Percentiles rank a stretch among this genome's conserved stretches.
Conservation (phyloP, 2,888 invertebrate genomes). For the Oscheius myriophilus region DNA sequence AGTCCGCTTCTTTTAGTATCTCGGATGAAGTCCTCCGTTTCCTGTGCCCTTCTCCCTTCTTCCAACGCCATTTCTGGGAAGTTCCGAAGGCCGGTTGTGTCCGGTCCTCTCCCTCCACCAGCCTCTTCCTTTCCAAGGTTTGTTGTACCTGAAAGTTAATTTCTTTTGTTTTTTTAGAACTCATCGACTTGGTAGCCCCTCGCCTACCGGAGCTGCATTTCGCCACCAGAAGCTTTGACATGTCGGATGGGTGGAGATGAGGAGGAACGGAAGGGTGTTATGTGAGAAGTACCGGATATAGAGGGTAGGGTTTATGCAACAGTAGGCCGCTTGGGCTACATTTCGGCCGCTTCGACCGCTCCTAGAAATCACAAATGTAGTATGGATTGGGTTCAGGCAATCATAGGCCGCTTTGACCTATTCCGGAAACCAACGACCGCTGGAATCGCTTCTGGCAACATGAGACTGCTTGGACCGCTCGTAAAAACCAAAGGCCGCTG, state of each 20-base stretch:
- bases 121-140: conserved; percentile 44
- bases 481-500: no score
- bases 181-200: conserved; percentile 43
- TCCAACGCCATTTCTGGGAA: conserved; percentile 31
- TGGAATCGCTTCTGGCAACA: no score
- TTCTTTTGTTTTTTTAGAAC: conserved; percentile 32
- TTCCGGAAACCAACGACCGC: no score
- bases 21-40: conserved; percentile 30
- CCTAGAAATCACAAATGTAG: no score
- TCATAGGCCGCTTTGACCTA: no score
- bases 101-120: conserved; percentile 39
- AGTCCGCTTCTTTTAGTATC: conserved; percentile 11
- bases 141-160: no score
- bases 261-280: conserved; percentile 74
- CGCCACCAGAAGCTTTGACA: conserved; percentile 54
- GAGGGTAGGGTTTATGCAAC: conserved; percentile 34
- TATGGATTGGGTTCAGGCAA: no score
- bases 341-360: no score
- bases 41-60: conserved; percentile 35
- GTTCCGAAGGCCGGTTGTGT: conserved; percentile 41
- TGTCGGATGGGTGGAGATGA: conserved; percentile 45
- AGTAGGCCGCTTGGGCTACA: no score
- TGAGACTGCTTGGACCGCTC: no score
- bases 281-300: conserved; percentile 83
- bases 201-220: conserved; percentile 59